These are phyloP conservation scores for Horisme vitalbata DNA, from an alignment of 2,888 invertebrate species.

Conservation along the genomic window DNA sequence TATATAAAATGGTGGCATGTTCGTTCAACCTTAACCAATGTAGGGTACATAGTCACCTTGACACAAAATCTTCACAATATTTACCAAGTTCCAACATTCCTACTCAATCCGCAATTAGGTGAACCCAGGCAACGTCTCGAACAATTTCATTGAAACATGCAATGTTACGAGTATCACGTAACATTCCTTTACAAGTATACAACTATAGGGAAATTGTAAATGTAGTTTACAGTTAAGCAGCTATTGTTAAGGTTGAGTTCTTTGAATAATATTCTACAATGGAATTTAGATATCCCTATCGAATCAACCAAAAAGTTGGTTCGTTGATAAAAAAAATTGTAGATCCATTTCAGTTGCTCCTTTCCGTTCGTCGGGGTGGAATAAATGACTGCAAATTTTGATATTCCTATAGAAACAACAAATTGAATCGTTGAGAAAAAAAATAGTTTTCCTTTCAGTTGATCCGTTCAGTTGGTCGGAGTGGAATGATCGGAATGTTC, in stretches of 20 bases:
- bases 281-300: no score
- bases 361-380: no score
- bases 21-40: conserved; percentile 7
- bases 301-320: no score
- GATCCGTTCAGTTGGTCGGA: no score
- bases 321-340: no score
- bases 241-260: background rate
- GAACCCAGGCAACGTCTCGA: conserved; percentile 18
- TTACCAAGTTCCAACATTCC: conserved; percentile 3
- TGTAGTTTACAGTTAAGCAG: background rate
- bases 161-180: conserved; percentile 27
- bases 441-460: no score
- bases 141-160: conserved; percentile 30
- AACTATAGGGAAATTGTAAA: background rate
- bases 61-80: conserved; percentile 2
- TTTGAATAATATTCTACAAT: no score
- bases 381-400: no score
- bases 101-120: conserved; percentile 5
- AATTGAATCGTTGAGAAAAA: no score
- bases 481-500: no score
- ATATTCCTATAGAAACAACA: no score
- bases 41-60: conserved; percentile 11
- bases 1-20: background rate
- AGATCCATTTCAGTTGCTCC: no score
- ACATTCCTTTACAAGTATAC: conserved; percentile 18